These are phyloP conservation scores for Struthio camelus DNA, from an alignment of 2,113 vertebrate genomes.

Conservation along the genomic window DNA sequence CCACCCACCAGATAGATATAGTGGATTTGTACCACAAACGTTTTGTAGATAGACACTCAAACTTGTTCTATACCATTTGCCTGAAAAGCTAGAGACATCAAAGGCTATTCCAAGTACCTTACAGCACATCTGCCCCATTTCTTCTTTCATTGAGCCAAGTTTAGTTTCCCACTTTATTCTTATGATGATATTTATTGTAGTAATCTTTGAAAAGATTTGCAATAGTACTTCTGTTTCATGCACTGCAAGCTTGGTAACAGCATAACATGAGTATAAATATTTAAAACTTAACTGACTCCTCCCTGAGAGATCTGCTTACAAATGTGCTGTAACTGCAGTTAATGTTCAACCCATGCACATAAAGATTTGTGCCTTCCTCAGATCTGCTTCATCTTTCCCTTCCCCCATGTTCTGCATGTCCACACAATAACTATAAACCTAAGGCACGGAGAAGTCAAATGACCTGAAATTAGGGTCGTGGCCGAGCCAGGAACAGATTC, in stretches of 20 bases:
- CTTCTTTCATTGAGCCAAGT: not conserved
- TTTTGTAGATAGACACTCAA: too few relatives aligned
- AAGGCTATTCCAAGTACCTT: not conserved
- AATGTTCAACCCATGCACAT: not conserved
- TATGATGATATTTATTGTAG: not conserved
- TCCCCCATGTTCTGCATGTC: not conserved
- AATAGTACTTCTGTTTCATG: not conserved
- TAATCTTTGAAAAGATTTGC: not conserved
- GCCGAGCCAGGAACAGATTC: not conserved
- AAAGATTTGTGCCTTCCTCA: not conserved
- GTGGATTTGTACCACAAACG: not conserved
- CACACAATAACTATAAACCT: not conserved
- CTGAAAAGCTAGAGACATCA: not conserved
- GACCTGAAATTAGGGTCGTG: not conserved
- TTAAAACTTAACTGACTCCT: not conserved
- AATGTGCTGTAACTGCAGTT: accelerated
- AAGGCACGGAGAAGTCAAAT: not conserved
- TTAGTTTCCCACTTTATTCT: not conserved
- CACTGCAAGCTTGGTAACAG: not conserved
- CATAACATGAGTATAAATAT: not conserved
- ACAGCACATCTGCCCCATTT: not conserved
- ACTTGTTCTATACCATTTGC: not conserved
- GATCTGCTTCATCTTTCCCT: not conserved
- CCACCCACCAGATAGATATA: not conserved
- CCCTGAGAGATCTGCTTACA: not conserved